Percentiles rank a stretch among this genome's conserved stretches.
Evolutionary conservation across 1,140 invertebrate species (phyloP).

Genomic region (Telenomus remus): DNA sequence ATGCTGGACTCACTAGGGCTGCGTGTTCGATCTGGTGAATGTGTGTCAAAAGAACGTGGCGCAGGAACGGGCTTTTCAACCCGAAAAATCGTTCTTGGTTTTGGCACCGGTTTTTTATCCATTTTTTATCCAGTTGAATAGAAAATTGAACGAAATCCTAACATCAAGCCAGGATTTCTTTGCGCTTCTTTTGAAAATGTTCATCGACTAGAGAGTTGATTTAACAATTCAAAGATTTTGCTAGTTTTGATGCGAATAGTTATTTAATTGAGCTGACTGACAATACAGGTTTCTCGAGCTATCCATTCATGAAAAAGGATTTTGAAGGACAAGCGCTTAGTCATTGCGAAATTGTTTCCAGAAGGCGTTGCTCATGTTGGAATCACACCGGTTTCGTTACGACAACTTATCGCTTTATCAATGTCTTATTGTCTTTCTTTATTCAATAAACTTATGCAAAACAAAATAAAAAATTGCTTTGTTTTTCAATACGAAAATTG

Average conservation of each 20-base stretch:
- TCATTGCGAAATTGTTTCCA: constrained; percentile 29
- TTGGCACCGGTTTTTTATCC: constrained; percentile 71
- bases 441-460: too few relatives aligned
- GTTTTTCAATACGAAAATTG: too few relatives aligned
- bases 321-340: constrained; percentile 50
- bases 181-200: neutral
- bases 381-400: constrained; percentile 1
- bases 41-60: constrained; percentile 52
- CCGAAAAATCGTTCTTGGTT: constrained; percentile 65
- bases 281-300: constrained; percentile 31
- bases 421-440: neutral
- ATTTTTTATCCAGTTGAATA: constrained; percentile 56
- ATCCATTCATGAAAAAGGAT: constrained; percentile 28
- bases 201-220: neutral
- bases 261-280: neutral
- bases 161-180: constrained; percentile 11
- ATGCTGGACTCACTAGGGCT: constrained; percentile 66
- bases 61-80: constrained; percentile 64
- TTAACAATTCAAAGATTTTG: too few relatives aligned
- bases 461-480: too few relatives aligned
- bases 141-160: too few relatives aligned
- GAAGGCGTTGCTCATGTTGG: constrained; percentile 7
- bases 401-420: neutral
- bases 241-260: neutral
- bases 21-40: constrained; percentile 29